Evolutionary conservation across 2,888 invertebrate genomes (phyloP).

Genomic region (Pristionchus fissidentatus): DNA sequence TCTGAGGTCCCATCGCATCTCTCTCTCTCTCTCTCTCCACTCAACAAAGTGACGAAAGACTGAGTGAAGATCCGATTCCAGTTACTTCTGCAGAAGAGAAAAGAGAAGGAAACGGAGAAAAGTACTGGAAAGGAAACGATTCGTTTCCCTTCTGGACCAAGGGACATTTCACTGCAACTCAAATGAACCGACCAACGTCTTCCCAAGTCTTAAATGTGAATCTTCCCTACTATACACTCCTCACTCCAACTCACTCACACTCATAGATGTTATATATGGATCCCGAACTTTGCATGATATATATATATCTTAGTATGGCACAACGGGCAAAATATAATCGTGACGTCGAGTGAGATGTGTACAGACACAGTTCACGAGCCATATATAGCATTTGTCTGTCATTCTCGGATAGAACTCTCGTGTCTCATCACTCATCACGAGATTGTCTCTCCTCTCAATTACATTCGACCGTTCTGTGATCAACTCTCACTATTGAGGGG

Average conservation of each 20-base stretch:
- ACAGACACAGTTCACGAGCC: too few relatives aligned
- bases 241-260: neutral
- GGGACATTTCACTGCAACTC: neutral
- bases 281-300: too few relatives aligned
- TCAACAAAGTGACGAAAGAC: neutral
- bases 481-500: constrained; percentile 12
- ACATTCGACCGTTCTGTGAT: constrained; percentile 30
- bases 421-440: neutral
- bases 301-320: too few relatives aligned
- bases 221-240: neutral
- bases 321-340: too few relatives aligned
- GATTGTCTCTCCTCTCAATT: constrained; percentile 4
- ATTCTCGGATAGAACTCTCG: constrained; percentile 14
- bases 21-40: neutral
- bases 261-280: too few relatives aligned
- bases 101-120: too few relatives aligned
- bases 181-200: neutral
- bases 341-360: too few relatives aligned
- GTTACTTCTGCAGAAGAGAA: too few relatives aligned
- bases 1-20: too few relatives aligned
- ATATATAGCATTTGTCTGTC: too few relatives aligned
- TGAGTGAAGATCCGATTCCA: constrained; percentile 22
- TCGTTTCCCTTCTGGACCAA: neutral
- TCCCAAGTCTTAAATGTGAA: neutral
- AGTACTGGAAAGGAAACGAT: constrained; percentile 6